phyloP scores from a whole-genome alignment of 2,113 vertebrate species.

The Oenanthe oenanthe region DNA sequence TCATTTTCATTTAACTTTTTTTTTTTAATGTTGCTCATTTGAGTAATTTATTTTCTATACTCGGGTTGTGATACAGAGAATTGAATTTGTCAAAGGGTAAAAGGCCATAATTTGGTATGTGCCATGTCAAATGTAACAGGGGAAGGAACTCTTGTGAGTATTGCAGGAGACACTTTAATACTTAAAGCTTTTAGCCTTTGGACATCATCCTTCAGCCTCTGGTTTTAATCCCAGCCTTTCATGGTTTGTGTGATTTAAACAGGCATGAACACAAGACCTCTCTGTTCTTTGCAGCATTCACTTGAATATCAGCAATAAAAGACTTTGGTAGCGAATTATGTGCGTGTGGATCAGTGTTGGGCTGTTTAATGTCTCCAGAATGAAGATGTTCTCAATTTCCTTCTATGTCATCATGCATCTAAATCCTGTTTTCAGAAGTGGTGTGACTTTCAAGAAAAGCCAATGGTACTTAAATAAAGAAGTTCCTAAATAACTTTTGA shows the following conservation, averaged over 20 bases:
- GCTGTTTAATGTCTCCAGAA: neutral
- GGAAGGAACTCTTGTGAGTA: neutral
- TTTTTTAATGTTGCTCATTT: neutral
- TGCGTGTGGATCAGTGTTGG: neutral
- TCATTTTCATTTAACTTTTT: neutral
- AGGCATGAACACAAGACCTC: neutral
- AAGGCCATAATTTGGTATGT: neutral
- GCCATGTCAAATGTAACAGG: neutral
- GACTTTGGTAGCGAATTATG: neutral
- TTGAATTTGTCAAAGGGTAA: neutral
- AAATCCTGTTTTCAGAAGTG: neutral
- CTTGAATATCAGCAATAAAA: neutral
- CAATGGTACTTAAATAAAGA: neutral
- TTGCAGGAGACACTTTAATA: neutral
- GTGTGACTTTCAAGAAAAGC: neutral
- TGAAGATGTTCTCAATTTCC: neutral
- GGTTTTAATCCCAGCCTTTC: neutral
- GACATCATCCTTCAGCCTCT: neutral
- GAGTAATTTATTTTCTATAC: neutral
- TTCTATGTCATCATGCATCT: neutral
- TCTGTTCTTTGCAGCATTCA: neutral
- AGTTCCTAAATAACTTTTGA: neutral
- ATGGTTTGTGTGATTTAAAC: neutral
- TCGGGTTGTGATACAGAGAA: neutral
- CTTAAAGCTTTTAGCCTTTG: neutral